Evolutionary conservation across 2,888 invertebrate species (phyloP).

Genomic region (Sinohyriopsis cumingii): DNA sequence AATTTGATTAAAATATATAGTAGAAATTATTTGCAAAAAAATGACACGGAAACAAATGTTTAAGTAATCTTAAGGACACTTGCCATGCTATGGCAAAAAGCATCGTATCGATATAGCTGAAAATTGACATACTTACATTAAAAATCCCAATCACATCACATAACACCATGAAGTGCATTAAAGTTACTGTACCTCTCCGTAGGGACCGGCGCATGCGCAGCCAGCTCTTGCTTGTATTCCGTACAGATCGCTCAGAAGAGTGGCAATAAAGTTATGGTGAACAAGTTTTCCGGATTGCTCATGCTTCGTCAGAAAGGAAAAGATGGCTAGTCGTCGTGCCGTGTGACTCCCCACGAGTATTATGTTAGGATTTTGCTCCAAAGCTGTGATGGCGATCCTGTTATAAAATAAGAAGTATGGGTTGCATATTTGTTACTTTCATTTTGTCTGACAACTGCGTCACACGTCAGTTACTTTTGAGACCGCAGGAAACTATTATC

Average conservation of each 20-base stretch:
- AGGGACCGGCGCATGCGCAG: conserved; percentile 60
- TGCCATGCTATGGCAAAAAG: no score
- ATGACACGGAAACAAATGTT: no score
- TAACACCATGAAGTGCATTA: background rate
- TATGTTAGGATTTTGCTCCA: conserved; percentile 73
- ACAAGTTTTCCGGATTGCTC: conserved; percentile 73
- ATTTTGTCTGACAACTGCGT: no score
- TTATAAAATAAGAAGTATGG: background rate
- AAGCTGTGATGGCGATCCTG: conserved; percentile 30
- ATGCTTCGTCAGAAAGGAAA: conserved; percentile 88
- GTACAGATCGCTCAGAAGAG: conserved; percentile 51
- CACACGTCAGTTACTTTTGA: no score
- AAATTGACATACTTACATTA: no score
- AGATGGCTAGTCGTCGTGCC: conserved; percentile 80
- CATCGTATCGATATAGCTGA: no score
- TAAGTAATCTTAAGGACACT: no score
- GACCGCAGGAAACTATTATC: no score
- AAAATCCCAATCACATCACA: no score
- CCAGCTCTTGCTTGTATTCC: conserved; percentile 57
- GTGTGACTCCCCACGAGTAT: conserved; percentile 77
- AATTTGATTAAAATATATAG: no score
- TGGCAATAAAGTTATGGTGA: conserved; percentile 53
- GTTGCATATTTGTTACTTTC: no score
- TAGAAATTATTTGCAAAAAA: no score
- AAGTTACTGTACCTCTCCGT: conserved; percentile 31